These are phyloP conservation scores for Ancistrus triradiatus DNA, from an alignment of 2,113 vertebrate species.

Conservation along the genomic window DNA sequence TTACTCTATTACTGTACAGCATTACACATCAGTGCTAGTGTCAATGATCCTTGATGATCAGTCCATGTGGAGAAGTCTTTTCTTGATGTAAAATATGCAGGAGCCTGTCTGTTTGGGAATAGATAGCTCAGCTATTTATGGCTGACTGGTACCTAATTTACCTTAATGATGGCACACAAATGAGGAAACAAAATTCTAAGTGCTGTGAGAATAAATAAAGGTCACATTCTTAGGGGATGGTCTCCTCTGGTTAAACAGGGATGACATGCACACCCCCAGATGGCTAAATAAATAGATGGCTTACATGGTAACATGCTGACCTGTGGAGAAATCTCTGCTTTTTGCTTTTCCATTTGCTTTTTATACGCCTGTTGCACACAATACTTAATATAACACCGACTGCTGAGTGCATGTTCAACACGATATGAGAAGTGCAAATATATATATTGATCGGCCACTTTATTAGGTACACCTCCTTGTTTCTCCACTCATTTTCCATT, in stretches of 20 bases:
- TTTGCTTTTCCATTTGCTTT: conserved; percentile 41
- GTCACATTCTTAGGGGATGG: conserved; percentile 51
- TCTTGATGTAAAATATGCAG: too few relatives aligned
- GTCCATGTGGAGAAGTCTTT: too few relatives aligned
- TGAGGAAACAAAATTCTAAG: conserved; percentile 53
- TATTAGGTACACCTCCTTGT: too few relatives aligned
- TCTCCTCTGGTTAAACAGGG: conserved; percentile 54
- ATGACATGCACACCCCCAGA: conserved; percentile 33
- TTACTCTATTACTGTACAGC: too few relatives aligned
- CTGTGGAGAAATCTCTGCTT: conserved; percentile 52
- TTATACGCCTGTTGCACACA: conserved; percentile 57
- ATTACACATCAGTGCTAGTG: too few relatives aligned
- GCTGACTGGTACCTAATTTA: conserved; percentile 64
- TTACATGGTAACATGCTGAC: conserved; percentile 47
- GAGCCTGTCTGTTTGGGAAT: conserved; percentile 51
- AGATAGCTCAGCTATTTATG: conserved; percentile 60
- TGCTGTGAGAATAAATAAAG: conserved; percentile 57
- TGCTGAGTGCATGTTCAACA: too few relatives aligned
- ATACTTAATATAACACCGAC: conserved; percentile 55
- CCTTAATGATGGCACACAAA: conserved; percentile 58
- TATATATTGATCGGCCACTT: too few relatives aligned
- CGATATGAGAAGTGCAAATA: too few relatives aligned
- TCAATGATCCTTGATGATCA: too few relatives aligned
- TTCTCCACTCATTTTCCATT: too few relatives aligned
- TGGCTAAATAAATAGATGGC: conserved; percentile 26